Evolutionary conservation across 2,797 vertebrate species (phyloP), one percentile per base, ranked within the genome.

Genomic region (Nannoperca australis): DNA sequence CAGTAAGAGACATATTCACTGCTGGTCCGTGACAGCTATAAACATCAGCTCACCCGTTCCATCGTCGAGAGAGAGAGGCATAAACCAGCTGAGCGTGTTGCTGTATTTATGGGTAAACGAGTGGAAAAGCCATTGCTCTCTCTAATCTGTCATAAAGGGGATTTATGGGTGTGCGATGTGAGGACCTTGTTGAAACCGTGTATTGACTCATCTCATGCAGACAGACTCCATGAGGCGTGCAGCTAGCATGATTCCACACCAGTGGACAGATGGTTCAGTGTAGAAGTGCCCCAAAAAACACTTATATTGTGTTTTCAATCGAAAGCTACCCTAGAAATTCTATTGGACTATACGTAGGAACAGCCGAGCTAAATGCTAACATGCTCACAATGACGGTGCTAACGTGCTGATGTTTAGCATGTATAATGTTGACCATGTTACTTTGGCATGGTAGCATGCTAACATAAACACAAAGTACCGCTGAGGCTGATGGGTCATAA

Each of bases 41-140:
- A 94, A 93, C 88, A 92, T 91, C 85, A 76, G 88, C 70, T 85
- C 87, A 74, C 73, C 82, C 86, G 22, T 79, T 90, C 84, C 83
- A 89, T 82, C 78, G 82, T 90, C 78, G 87, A 63, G 15, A 44
- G 66, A 88, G 87, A 80, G 87, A 89, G 78, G 86, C 90, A 90
- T 90, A 89, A 92, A 92, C 66, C 84, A 85, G 81, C 83, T 78
- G 89, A 93, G 87, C 63, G 78, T 89, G 89, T 89, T 91, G 88
- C 89, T 88, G 88, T 93, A 90, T 93, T 93, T 91, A 92, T 90
- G 87, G 83, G 70, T 89, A 92, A 93, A 91, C 77, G 82, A 86
- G 88, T 90, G 89, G 90, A 94, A 92, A 92, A 91, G 88, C 89
- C 83, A 92, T 94, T 70, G 88, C 89, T 90, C 84, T 90, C 74